These are phyloP conservation scores for Vannuccia rotundouncinata DNA, from an alignment of 2,888 invertebrate genomes.

Conservation along the genomic window DNA sequence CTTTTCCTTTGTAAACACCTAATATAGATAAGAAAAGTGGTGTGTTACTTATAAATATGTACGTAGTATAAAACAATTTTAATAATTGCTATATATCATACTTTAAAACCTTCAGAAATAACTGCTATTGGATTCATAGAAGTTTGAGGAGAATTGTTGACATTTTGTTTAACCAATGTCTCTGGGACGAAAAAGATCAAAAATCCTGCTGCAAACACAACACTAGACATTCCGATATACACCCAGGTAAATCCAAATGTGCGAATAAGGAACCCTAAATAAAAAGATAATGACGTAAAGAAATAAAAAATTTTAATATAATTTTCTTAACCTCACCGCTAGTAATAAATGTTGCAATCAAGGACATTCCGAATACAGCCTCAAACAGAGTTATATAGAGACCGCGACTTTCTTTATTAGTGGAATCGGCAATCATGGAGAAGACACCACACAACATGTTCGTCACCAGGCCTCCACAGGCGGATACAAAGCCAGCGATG, in stretches of 20 bases:
- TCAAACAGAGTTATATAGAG: constrained; percentile 19
- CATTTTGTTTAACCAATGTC: not conserved
- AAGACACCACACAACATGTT: not conserved
- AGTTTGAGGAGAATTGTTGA: too few species aligned
- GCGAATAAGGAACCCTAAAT: not conserved
- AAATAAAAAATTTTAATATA: not conserved
- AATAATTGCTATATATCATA: too few species aligned
- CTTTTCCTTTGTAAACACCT: not conserved
- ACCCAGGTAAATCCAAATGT: not conserved
- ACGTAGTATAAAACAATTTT: not conserved
- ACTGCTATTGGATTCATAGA: too few species aligned
- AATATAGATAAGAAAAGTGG: not conserved
- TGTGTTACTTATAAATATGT: not conserved
- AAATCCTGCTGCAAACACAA: not conserved
- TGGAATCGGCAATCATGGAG: constrained; percentile 14
- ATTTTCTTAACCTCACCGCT: not conserved
- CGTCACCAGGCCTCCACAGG: not conserved
- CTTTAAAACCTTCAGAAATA: too few species aligned
- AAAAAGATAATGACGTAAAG: not conserved
- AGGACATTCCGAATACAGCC: not conserved
- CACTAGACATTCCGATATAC: not conserved
- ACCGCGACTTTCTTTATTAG: not conserved
- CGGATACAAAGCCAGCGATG: not conserved
- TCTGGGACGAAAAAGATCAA: not conserved
- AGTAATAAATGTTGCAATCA: not conserved